Percentiles rank a stretch among this genome's conserved stretches.
phyloP scores from a whole-genome alignment of 2,888 invertebrate species.

The Acanthosoma haemorrhoidale region DNA sequence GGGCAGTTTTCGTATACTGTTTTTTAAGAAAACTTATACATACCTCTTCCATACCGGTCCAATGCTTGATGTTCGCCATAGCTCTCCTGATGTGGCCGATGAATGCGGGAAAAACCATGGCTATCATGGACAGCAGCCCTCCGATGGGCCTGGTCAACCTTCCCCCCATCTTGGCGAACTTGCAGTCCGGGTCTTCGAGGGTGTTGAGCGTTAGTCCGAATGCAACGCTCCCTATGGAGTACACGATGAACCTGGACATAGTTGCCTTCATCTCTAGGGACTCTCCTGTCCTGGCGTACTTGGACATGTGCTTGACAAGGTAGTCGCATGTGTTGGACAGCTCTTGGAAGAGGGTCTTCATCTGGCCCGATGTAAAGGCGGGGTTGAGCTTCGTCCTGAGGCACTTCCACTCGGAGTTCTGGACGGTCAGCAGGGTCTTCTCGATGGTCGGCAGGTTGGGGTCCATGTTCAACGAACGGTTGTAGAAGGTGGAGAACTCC shows the following conservation, averaged over 20 bases:
- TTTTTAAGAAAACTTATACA: too few relatives aligned
- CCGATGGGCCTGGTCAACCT: slow-evolving; percentile 41
- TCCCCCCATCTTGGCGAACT: slow-evolving; percentile 46
- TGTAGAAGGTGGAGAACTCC: slow-evolving; percentile 50
- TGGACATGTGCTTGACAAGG: slow-evolving; percentile 26
- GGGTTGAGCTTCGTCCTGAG: slow-evolving; percentile 52
- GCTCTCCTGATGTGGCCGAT: too few relatives aligned
- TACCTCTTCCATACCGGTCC: too few relatives aligned
- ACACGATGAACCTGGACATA: slow-evolving; percentile 48
- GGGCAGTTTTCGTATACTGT: too few relatives aligned
- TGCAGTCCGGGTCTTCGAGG: slow-evolving; percentile 46
- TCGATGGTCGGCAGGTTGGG: slow-evolving; percentile 45
- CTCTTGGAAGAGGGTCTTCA: slow-evolving; percentile 51
- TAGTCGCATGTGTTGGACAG: slow-evolving; percentile 47
- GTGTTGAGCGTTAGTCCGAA: slow-evolving; percentile 50
- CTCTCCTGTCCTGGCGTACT: slow-evolving; percentile 1
- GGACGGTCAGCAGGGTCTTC: slow-evolving; percentile 47
- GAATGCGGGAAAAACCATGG: too few relatives aligned
- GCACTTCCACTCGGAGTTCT: slow-evolving; percentile 52
- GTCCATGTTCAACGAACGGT: slow-evolving; percentile 48
- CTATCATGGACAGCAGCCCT: too few relatives aligned
- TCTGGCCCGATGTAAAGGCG: slow-evolving; percentile 53
- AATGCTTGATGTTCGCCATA: too few relatives aligned
- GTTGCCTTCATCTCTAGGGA: slow-evolving; percentile 34
- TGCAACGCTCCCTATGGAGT: slow-evolving; percentile 50